Conservation (phyloP, 1,140 invertebrate species). For the Pseudomyrmex gracilis region DNA sequence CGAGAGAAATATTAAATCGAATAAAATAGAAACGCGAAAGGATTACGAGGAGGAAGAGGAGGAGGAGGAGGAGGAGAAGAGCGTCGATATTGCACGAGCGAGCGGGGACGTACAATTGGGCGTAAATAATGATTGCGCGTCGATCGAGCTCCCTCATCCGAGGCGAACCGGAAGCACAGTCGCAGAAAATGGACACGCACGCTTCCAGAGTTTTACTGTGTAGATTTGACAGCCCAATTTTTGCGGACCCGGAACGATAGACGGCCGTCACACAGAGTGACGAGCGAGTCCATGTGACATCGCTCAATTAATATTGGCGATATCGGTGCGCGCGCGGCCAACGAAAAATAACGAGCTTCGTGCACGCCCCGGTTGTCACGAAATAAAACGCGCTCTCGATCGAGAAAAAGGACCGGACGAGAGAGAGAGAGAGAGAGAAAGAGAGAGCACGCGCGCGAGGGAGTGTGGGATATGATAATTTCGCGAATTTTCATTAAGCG, state of each 20-base stretch:
- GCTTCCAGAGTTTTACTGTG: constrained; percentile 8
- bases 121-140: constrained; percentile 53
- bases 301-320: constrained; percentile 53
- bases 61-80: not conserved
- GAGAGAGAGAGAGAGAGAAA: too few relatives aligned
- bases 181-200: constrained; percentile 34
- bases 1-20: not conserved
- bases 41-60: too few relatives aligned
- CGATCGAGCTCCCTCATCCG: constrained; percentile 26
- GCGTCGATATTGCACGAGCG: constrained; percentile 11
- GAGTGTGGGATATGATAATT: constrained; percentile 8
- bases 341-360: constrained; percentile 32
- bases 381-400: constrained; percentile 42
- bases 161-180: constrained; percentile 46
- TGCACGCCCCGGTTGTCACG: constrained; percentile 10
- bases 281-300: constrained; percentile 40
- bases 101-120: constrained; percentile 6
- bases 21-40: not conserved
- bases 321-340: constrained; percentile 39
- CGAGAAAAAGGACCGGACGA: constrained; percentile 26
- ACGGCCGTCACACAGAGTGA: constrained; percentile 39
- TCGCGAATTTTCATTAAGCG: constrained; percentile 45
- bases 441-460: too few relatives aligned
- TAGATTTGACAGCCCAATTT: constrained; percentile 60
- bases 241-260: constrained; percentile 39